Conservation (phyloP, 2,888 invertebrate species). For the Ochropacha duplaris region DNA sequence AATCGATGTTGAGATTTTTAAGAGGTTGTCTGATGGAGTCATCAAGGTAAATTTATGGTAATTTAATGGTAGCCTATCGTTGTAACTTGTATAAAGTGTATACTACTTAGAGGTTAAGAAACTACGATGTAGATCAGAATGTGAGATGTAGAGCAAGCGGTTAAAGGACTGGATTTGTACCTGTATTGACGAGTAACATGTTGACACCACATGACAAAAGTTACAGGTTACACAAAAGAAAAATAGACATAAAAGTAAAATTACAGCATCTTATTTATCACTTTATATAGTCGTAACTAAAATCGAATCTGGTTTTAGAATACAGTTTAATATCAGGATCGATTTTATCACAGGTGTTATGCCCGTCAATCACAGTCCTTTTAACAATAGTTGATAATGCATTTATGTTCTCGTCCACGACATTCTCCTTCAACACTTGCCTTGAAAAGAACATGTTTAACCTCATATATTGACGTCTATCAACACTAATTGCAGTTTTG, state of each 20-base stretch:
- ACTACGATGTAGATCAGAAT: not conserved
- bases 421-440: not conserved
- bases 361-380: not conserved
- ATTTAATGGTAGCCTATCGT: not conserved
- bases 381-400: not conserved
- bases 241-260: too few relatives aligned
- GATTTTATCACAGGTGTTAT: not conserved
- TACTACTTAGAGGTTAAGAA: too few relatives aligned
- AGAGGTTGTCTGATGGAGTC: conserved; percentile 22
- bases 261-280: too few relatives aligned
- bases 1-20: conserved; percentile 25
- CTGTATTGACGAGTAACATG: too few relatives aligned
- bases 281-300: too few relatives aligned
- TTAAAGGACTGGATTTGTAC: too few relatives aligned
- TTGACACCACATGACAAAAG: too few relatives aligned
- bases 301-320: too few relatives aligned
- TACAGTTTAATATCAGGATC: not conserved
- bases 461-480: conserved; percentile 15
- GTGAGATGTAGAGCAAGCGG: too few relatives aligned
- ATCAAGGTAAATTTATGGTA: not conserved
- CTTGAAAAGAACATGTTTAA: not conserved
- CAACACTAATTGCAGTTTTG: conserved; percentile 20
- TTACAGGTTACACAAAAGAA: too few relatives aligned
- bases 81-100: not conserved
- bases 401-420: not conserved